Evolutionary conservation across 1,140 invertebrate genomes (phyloP).

Genomic region (Tetramorium parvispinum): DNA sequence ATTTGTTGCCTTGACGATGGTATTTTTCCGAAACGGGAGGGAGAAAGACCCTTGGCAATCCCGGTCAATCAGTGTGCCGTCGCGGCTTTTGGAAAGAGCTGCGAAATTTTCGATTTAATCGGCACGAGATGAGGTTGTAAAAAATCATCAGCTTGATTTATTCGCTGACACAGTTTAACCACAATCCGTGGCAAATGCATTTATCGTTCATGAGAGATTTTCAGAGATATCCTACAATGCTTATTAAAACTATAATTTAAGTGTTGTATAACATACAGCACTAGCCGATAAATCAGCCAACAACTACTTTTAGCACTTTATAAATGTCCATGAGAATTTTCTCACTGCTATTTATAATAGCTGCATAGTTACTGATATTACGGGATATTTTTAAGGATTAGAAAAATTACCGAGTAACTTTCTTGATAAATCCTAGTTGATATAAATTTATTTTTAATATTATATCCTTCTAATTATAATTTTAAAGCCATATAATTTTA

Average conservation of each 20-base stretch:
- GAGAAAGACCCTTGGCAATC: conserved; percentile 50
- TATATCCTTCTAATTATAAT: background rate
- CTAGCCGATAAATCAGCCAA: background rate
- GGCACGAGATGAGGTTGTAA: conserved; percentile 27
- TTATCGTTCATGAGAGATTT: background rate
- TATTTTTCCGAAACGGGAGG: conserved; percentile 50
- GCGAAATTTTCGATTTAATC: conserved; percentile 49
- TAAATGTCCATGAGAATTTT: conserved; percentile 13
- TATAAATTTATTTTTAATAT: background rate
- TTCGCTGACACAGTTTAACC: background rate
- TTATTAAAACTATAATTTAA: conserved; percentile 13
- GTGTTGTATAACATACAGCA: background rate
- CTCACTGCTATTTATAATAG: background rate
- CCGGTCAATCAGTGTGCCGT: conserved; percentile 46
- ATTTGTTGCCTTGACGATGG: conserved; percentile 78
- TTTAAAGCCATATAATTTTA: background rate
- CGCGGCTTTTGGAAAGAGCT: conserved; percentile 29
- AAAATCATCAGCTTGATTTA: conserved; percentile 31
- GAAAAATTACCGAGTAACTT: background rate
- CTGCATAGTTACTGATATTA: background rate
- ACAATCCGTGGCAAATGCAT: background rate
- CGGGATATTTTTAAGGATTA: background rate
- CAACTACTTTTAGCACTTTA: conserved; percentile 8
- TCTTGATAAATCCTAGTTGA: background rate
- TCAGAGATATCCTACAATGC: background rate